phyloP scores from a whole-genome alignment of 2,888 invertebrate species.

The Sinhomidia bicolor region DNA sequence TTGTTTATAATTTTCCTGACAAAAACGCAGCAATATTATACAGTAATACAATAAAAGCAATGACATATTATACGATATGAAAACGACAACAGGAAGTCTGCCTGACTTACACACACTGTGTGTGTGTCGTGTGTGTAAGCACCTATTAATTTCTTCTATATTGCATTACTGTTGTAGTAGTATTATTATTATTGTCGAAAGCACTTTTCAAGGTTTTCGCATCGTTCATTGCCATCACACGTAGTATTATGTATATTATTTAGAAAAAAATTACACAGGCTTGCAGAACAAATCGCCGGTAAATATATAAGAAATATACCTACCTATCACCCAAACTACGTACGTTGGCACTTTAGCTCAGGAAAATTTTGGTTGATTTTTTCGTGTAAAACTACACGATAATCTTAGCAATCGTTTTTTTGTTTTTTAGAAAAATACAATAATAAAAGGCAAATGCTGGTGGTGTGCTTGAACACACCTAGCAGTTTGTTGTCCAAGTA shows the following conservation, averaged over 20 bases:
- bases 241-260: neutral
- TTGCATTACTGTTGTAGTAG: neutral
- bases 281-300: neutral
- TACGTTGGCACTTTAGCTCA: no score
- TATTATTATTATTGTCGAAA: neutral
- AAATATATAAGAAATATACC: no score
- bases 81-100: slow-evolving; percentile 9
- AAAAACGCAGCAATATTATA: no score
- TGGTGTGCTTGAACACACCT: no score
- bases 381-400: neutral
- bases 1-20: slow-evolving; percentile 37
- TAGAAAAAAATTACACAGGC: neutral
- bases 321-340: no score
- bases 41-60: neutral
- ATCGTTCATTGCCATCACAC: slow-evolving; percentile 24
- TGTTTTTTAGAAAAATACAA: neutral
- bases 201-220: slow-evolving; percentile 44
- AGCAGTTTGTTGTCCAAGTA: no score
- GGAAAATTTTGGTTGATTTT: slow-evolving; percentile 26
- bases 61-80: neutral
- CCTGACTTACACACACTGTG: neutral
- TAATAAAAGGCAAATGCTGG: no score
- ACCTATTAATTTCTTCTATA: slow-evolving; percentile 2
- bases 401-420: neutral
- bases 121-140: neutral